phyloP scores from a whole-genome alignment of 2,888 invertebrate species.

The Pristionchus maxplancki region DNA sequence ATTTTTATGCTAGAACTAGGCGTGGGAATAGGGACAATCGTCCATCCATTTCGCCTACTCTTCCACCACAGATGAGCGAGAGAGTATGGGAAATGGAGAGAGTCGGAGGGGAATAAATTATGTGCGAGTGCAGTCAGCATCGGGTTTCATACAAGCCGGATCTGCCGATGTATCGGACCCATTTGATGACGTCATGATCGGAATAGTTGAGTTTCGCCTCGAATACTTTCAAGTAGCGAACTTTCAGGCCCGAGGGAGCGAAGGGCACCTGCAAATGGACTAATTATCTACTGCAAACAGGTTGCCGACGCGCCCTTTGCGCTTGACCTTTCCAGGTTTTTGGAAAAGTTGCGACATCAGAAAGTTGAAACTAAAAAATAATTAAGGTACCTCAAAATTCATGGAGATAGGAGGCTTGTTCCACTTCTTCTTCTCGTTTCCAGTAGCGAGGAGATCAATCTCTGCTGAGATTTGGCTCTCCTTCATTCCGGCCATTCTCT shows the following conservation, averaged over 20 bases:
- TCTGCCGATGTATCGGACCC: slow-evolving; percentile 99
- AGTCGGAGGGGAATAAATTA: neutral
- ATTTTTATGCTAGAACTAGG: neutral
- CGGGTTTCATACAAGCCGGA: slow-evolving; percentile 99
- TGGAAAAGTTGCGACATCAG: slow-evolving; percentile 15
- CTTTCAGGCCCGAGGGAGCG: slow-evolving; percentile 99
- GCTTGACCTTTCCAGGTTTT: slow-evolving; percentile 9
- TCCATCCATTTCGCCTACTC: no score
- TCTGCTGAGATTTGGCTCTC: slow-evolving; percentile 99
- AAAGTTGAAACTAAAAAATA: no score
- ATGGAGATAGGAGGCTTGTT: slow-evolving; percentile 99
- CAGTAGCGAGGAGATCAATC: slow-evolving; percentile 97
- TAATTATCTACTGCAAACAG: neutral
- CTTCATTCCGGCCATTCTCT: slow-evolving; percentile 89
- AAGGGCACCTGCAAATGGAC: slow-evolving; percentile 89
- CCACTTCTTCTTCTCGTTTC: slow-evolving; percentile 95
- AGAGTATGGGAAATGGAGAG: no score
- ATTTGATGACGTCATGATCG: slow-evolving; percentile 99
- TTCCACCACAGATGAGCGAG: no score
- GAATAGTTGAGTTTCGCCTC: slow-evolving; percentile 99
- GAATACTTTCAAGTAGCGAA: slow-evolving; percentile 98
- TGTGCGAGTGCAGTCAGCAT: slow-evolving; percentile 83
- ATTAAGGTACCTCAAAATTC: slow-evolving; percentile 89
- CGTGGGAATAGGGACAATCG: no score
- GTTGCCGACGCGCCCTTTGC: neutral